Conservation (phyloP, 2,113 vertebrate species). For the Lagenorhynchus albirostris region DNA sequence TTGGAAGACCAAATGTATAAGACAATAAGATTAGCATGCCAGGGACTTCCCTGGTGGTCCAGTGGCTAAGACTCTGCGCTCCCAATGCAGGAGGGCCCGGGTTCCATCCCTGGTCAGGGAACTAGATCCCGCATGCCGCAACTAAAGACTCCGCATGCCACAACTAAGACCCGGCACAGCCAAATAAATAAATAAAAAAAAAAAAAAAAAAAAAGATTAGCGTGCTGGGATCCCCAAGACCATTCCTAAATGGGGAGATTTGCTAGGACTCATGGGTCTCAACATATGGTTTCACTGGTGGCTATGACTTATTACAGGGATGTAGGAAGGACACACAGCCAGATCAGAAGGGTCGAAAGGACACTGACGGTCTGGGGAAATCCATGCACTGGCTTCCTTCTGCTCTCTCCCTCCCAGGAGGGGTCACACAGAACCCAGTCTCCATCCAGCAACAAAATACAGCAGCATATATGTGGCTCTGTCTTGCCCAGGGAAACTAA, state of each 20-base stretch:
- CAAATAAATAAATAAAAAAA: not conserved
- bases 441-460: not conserved
- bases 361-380: not conserved
- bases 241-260: not conserved
- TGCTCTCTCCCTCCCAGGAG: not conserved
- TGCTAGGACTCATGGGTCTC: not conserved
- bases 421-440: not conserved
- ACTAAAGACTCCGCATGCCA: no score
- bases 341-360: not conserved
- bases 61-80: no score
- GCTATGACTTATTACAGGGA: not conserved
- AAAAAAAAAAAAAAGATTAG: not conserved
- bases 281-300: not conserved
- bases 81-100: no score
- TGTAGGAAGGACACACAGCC: not conserved
- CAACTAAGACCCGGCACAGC: no score
- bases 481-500: not conserved
- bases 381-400: not conserved
- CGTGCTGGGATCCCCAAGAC: not conserved
- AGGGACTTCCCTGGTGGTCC: not conserved
- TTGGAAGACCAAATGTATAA: not conserved
- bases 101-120: no score
- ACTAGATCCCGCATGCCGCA: no score
- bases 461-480: not conserved
- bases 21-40: not conserved